Percentiles rank a stretch among this genome's conserved stretches.
phyloP scores from a whole-genome alignment of 92 coral and sea anemone species.

The Ricordea florida region DNA sequence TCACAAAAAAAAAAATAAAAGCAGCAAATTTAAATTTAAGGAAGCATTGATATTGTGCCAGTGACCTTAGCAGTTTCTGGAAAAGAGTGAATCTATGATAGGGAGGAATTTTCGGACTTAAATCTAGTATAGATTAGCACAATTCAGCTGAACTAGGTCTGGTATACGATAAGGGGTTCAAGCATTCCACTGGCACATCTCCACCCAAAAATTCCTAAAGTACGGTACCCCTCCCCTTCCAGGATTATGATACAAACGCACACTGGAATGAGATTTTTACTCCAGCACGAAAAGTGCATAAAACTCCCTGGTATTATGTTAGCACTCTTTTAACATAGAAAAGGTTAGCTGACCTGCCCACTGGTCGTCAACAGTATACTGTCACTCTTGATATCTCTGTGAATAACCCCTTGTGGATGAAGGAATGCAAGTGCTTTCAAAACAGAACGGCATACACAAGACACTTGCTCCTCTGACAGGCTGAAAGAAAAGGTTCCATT shows the following conservation, averaged over 20 bases:
- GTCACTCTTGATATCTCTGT: slow-evolving; percentile 97
- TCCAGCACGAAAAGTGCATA: not conserved
- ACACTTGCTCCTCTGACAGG: slow-evolving; percentile 90
- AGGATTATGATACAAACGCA: not conserved
- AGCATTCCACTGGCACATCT: too few relatives aligned
- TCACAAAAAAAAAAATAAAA: too few relatives aligned
- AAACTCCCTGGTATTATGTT: not conserved
- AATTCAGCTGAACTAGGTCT: too few relatives aligned
- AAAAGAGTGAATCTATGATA: too few relatives aligned
- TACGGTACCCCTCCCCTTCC: too few relatives aligned
- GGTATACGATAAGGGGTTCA: too few relatives aligned
- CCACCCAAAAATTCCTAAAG: too few relatives aligned
- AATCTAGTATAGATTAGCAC: too few relatives aligned
- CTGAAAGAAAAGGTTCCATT: slow-evolving; percentile 56
- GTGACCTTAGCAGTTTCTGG: too few relatives aligned
- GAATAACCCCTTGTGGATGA: slow-evolving; percentile 98
- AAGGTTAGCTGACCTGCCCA: slow-evolving; percentile 94
- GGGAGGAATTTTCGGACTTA: too few relatives aligned
- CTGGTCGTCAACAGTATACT: slow-evolving; percentile 89
- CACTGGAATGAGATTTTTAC: not conserved
- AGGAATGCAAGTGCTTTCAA: slow-evolving; percentile 93
- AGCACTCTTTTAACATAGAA: not conserved
- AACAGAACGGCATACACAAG: slow-evolving; percentile 91
- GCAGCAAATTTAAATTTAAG: too few relatives aligned
- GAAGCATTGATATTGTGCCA: too few relatives aligned